Evolutionary conservation across 2,797 vertebrate species (phyloP).

Genomic region (Peromyscus aztecus): DNA sequence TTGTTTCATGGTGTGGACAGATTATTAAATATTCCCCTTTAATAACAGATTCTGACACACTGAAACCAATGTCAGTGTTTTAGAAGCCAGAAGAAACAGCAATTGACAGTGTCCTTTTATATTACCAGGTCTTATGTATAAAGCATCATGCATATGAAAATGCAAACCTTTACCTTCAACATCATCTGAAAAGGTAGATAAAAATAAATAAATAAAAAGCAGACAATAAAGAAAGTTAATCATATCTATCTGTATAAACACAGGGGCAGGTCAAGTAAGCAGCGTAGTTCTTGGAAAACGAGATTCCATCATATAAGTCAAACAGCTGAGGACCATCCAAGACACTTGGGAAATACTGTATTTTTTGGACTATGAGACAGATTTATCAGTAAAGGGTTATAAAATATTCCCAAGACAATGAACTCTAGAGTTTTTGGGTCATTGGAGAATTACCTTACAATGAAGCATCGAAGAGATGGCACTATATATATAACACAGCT

Average conservation of each 20-base stretch:
- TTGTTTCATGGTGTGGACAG: conserved; percentile 20
- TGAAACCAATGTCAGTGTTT: not conserved
- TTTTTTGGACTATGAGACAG: conserved; percentile 8
- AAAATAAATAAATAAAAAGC: conserved; percentile 91
- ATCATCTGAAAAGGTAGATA: conserved; percentile 96
- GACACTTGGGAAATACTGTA: not conserved
- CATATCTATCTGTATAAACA: conserved; percentile 62
- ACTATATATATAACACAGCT: not conserved
- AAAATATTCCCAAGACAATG: conserved; percentile 55
- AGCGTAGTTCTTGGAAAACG: not conserved
- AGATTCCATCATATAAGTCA: conserved; percentile 30
- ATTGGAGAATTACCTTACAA: conserved; percentile 5
- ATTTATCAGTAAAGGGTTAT: conserved; percentile 36
- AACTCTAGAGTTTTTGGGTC: not conserved
- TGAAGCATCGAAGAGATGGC: not conserved
- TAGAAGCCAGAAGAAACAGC: conserved; percentile 42
- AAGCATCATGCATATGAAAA: conserved; percentile 88
- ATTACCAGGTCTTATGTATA: conserved; percentile 75
- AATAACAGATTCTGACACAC: conserved; percentile 40
- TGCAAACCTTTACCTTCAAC: conserved; percentile 95
- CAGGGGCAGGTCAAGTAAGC: conserved; percentile 67
- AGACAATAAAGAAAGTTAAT: conserved; percentile 85
- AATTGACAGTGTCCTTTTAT: conserved; percentile 85
- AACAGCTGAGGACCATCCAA: conserved; percentile 15
- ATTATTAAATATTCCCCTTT: conserved; percentile 35